Evolutionary conservation across 2,797 vertebrate species (phyloP).

Genomic region (Podarcis siculus): DNA sequence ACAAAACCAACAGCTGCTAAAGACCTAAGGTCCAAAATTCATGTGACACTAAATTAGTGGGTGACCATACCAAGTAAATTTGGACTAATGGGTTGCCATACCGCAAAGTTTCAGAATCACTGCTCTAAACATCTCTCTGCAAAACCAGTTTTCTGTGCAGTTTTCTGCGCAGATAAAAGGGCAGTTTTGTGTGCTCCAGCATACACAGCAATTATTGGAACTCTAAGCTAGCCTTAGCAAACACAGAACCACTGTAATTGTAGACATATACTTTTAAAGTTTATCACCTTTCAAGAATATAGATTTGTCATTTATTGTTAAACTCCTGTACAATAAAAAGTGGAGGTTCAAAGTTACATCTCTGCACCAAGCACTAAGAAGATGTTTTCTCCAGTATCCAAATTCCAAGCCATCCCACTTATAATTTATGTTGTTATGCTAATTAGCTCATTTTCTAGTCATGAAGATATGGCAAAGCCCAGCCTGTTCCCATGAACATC

Average conservation of each 20-base stretch:
- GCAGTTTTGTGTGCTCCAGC: neutral
- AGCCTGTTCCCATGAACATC: neutral
- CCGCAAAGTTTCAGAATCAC: no score
- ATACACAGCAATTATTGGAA: neutral
- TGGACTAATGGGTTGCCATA: no score
- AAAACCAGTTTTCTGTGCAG: neutral
- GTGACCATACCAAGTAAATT: no score
- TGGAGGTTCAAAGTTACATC: neutral
- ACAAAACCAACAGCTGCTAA: no score
- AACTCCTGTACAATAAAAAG: neutral
- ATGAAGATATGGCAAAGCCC: neutral
- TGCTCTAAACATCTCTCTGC: neutral
- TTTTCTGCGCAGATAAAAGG: neutral
- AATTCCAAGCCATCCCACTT: neutral
- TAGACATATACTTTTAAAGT: neutral
- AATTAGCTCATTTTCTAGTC: neutral
- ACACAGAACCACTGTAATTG: neutral
- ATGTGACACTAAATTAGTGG: no score
- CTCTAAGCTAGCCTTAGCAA: neutral
- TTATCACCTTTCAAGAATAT: neutral
- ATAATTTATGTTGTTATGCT: neutral
- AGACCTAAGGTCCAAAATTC: no score
- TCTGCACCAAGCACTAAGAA: neutral
- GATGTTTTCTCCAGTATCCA: neutral
- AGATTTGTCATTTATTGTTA: no score